Evolutionary conservation across 2,113 vertebrate genomes (phyloP).

Genomic region (Indicator maculatus): DNA sequence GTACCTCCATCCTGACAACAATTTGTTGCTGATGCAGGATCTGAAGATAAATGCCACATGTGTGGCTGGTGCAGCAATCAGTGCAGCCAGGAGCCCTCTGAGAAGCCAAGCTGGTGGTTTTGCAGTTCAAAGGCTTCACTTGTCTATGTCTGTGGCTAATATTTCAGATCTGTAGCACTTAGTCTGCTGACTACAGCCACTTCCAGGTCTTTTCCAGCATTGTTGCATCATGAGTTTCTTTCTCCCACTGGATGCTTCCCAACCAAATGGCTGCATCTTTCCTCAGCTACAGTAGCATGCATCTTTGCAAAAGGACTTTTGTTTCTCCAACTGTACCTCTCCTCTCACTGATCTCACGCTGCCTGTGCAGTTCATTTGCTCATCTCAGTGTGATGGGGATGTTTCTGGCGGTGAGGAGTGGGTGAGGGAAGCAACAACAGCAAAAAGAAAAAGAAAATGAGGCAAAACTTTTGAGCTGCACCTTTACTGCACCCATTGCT

Average conservation of each 20-base stretch:
- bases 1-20: not conserved
- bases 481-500: not conserved
- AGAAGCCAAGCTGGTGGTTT: not conserved
- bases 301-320: not conserved
- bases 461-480: not conserved
- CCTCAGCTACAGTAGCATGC: not conserved
- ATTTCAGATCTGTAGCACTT: not conserved
- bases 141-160: accelerated
- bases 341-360: not conserved
- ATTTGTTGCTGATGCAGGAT: not conserved
- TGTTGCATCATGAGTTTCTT: not conserved
- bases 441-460: not conserved
- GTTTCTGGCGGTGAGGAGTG: not conserved
- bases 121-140: not conserved
- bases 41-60: accelerated
- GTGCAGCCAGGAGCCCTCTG: not conserved
- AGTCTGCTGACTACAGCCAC: not conserved
- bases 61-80: not conserved
- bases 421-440: not conserved
- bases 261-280: not conserved
- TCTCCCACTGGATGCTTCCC: not conserved
- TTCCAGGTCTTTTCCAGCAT: not conserved
- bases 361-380: not conserved
- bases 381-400: not conserved
- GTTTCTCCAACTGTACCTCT: not conserved